Evolutionary conservation across 2,797 vertebrate genomes (phyloP).

Genomic region (Peromyscus eremicus): DNA sequence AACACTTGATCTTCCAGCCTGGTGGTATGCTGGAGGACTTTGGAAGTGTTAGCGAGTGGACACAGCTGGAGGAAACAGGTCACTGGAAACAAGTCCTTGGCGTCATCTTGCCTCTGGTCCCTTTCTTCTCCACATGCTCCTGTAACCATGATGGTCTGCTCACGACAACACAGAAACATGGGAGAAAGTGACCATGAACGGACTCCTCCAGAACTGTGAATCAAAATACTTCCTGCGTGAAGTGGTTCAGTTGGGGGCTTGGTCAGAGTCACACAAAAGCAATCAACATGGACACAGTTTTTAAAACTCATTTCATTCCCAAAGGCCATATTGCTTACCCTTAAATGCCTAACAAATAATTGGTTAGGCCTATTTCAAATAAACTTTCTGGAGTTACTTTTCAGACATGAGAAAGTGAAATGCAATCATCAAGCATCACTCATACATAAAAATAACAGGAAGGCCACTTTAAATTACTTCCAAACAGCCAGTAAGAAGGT

Average conservation of each 20-base stretch:
- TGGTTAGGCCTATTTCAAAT: neutral
- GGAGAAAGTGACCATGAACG: no score
- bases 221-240: neutral
- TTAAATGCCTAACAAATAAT: neutral
- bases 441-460: neutral
- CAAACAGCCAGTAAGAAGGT: neutral
- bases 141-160: neutral
- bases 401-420: slow-evolving; percentile 41
- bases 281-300: neutral
- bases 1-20: neutral
- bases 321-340: neutral
- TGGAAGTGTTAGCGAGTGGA: neutral
- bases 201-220: neutral
- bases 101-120: neutral
- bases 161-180: neutral
- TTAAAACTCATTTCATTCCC: neutral
- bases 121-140: neutral
- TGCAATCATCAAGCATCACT: neutral
- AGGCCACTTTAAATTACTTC: slow-evolving; percentile 34
- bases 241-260: no score
- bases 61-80: neutral
- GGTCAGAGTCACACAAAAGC: neutral
- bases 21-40: neutral
- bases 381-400: neutral
- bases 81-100: neutral